These are phyloP conservation scores for Aplysia californica DNA, from an alignment of 1,140 invertebrate species.

Conservation along the genomic window DNA sequence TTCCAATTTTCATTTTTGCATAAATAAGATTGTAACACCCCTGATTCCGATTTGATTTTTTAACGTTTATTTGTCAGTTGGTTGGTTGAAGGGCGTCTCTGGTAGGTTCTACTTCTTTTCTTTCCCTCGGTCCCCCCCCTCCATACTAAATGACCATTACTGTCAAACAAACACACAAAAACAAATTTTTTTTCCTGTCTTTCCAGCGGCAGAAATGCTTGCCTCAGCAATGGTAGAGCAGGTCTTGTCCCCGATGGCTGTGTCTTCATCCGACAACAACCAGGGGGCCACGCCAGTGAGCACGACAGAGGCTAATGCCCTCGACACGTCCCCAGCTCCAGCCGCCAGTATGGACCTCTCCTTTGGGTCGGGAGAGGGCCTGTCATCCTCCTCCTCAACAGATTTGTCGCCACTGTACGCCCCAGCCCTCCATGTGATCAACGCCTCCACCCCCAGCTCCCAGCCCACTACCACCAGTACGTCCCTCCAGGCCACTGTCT, in stretches of 20 bases:
- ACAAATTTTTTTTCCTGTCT: background rate
- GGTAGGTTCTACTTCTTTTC: too few species aligned
- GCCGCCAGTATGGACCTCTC: background rate
- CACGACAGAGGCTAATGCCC: background rate
- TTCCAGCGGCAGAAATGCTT: constrained; percentile 25
- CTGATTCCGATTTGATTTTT: too few species aligned
- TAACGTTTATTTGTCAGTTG: too few species aligned
- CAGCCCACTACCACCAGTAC: too few species aligned
- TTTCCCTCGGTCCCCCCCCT: too few species aligned
- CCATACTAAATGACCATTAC: too few species aligned
- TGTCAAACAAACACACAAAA: too few species aligned
- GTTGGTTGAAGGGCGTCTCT: too few species aligned
- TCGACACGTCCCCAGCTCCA: background rate
- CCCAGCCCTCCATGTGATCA: constrained; percentile 18
- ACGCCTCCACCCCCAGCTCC: constrained; percentile 26
- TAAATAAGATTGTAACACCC: too few species aligned
- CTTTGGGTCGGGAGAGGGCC: background rate
- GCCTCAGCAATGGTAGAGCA: constrained; percentile 27
- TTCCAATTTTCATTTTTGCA: too few species aligned
- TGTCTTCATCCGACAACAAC: constrained; percentile 2
- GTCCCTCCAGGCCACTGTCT: too few species aligned
- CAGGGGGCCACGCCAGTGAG: background rate
- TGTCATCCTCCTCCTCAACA: background rate
- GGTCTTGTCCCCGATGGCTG: constrained; percentile 11
- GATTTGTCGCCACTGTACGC: constrained; percentile 26